Conservation (phyloP, 2,888 invertebrate genomes). For the Achlya flavicornis region DNA sequence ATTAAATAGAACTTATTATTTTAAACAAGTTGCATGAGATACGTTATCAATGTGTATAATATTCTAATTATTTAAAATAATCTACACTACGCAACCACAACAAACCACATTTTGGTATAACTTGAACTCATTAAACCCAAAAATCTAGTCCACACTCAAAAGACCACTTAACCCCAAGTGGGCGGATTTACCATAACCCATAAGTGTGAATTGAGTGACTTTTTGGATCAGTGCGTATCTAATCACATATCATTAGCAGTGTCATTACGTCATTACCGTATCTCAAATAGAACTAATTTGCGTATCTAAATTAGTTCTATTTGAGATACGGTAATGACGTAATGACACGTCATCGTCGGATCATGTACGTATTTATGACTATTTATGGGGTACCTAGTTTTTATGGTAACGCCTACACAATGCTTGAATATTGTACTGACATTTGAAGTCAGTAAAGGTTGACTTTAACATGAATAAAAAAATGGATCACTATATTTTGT, state of each 20-base stretch:
- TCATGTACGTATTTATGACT: conserved; percentile 35
- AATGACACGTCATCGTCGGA: conserved; percentile 23
- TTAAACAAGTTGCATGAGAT: too few species aligned
- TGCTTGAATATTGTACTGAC: background rate
- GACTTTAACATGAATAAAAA: background rate
- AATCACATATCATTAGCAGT: conserved; percentile 24
- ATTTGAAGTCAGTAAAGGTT: background rate
- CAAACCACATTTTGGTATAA: background rate
- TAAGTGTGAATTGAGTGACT: conserved; percentile 10
- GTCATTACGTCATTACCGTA: too few species aligned
- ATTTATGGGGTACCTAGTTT: conserved; percentile 26
- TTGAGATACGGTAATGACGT: conserved; percentile 29
- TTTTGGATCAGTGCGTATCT: conserved; percentile 7
- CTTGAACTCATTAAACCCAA: background rate
- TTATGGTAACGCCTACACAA: conserved; percentile 17
- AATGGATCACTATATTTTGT: too few species aligned
- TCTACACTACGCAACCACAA: background rate
- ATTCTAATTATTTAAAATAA: too few species aligned
- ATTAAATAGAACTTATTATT: too few species aligned
- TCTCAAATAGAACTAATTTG: too few species aligned
- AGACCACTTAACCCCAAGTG: conserved; percentile 3
- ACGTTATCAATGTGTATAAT: too few species aligned
- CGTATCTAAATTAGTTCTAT: conserved; percentile 34
- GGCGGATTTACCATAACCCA: conserved; percentile 1
- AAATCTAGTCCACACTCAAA: background rate